These are phyloP conservation scores for Desmophyllum pertusum DNA, from an alignment of 92 coral and sea anemone species.

Conservation along the genomic window DNA sequence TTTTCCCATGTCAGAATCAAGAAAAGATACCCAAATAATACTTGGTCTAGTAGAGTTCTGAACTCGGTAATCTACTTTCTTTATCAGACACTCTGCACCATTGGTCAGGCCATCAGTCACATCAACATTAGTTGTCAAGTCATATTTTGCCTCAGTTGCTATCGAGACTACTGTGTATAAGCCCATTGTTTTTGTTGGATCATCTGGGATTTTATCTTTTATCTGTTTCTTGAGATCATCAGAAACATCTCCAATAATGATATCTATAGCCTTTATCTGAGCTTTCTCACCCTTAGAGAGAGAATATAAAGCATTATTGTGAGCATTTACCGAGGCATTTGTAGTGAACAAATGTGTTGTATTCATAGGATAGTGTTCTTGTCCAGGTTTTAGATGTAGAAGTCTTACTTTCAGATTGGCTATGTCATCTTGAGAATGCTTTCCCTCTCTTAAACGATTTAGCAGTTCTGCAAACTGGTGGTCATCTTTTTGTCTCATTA, in stretches of 20 bases:
- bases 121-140: no score
- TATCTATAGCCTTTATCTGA: conserved; percentile 57
- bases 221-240: conserved; percentile 60
- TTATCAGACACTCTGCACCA: no score
- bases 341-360: conserved; percentile 67
- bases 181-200: conserved; percentile 72
- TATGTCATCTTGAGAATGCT: conserved; percentile 62
- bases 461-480: conserved; percentile 74
- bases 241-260: conserved; percentile 71
- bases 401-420: conserved; percentile 43
- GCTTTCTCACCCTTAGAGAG: conserved; percentile 46
- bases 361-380: conserved; percentile 43
- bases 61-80: no score
- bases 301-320: conserved; percentile 48
- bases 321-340: conserved; percentile 54
- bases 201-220: conserved; percentile 61
- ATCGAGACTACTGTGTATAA: conserved; percentile 36
- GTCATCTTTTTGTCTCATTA: conserved; percentile 78
- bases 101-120: no score
- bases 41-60: no score
- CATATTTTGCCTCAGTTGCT: conserved; percentile 66
- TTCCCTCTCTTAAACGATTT: conserved; percentile 72
- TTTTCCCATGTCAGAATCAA: conserved; percentile 36
- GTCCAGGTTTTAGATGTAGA: conserved; percentile 34
- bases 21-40: conserved; percentile 73